These are phyloP conservation scores for Calliphora vomitoria DNA, from an alignment of 2,888 invertebrate genomes.

Conservation along the genomic window DNA sequence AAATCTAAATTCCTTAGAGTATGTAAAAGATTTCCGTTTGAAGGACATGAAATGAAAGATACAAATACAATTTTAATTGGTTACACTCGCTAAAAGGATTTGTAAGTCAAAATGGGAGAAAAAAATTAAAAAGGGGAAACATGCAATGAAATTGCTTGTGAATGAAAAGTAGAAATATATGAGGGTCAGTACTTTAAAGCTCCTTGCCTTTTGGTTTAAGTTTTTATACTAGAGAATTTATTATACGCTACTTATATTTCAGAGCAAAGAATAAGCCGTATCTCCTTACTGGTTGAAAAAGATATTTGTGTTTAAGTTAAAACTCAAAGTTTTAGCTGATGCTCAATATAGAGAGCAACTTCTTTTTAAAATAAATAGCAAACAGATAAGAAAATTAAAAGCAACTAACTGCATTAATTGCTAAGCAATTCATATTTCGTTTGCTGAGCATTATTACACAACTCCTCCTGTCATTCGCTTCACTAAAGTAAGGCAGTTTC, in stretches of 20 bases:
- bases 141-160: no score
- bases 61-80: slow-evolving; percentile 55
- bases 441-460: no score
- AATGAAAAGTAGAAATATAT: neutral
- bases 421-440: neutral
- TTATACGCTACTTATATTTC: no score
- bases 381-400: neutral
- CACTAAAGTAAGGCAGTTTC: neutral
- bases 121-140: neutral
- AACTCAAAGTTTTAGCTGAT: no score
- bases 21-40: slow-evolving; percentile 46
- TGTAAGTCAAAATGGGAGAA: neutral
- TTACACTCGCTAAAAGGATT: slow-evolving; percentile 18
- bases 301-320: no score
- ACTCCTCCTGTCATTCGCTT: neutral
- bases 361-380: no score
- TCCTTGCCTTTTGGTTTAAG: no score
- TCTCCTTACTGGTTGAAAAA: no score
- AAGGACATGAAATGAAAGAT: slow-evolving; percentile 38
- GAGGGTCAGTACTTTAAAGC: no score
- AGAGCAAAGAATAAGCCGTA: no score
- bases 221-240: no score
- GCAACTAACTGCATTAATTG: slow-evolving; percentile 26
- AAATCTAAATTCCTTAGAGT: slow-evolving; percentile 53
- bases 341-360: no score